Base-by-base conservation (phyloP, 2,113 vertebrate species). In the Protomyctophum bolini region DNA sequence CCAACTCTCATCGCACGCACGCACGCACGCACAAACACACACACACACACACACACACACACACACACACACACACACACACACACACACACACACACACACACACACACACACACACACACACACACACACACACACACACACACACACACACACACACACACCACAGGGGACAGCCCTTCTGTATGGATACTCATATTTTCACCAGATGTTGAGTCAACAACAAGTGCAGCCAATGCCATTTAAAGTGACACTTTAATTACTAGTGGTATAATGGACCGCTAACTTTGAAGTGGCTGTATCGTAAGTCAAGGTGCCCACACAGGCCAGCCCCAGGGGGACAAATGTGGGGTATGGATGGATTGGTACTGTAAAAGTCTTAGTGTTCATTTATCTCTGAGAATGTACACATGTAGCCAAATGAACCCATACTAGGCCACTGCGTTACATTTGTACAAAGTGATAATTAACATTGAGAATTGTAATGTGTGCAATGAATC, bases 201-300 rank as follows among this genome's bases (percentile, higher is more conserved):
- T 77, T 66, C 81, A 28, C 57, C 86, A 76, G 83, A 87, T 58
- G 77, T 81, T 70, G 21, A 72, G 77, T 66, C 70, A 75, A 15
- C 62, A 87, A 70, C 66, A n/a, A 58, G 64, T 21, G 49, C n/a
- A 67, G 77, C 66, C 49, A 1, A 33, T 79, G 76, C 61, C 72
- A 69, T 85, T 79, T 82, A 75, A 86, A 82, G 68, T 82, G 79
- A 90, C 86, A 88, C 58, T 82, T 88, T 86, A 89, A 88, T 88
- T 85, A 89, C 77, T 62, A 11, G 72, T 72, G 67, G 73, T 82
- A n/a, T 89, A 88, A 86, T 86, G 78, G 79, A 86, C 62, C 83
- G 70, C 78, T 83, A 70, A 84, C 82, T 85, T 76, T 83, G 84
- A 89, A 77, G 85, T 68, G 83, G 80, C 73, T 78, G 69, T 76